Evolutionary conservation across 2,888 invertebrate species (phyloP).

Genomic region (Pachydiplax longipennis): DNA sequence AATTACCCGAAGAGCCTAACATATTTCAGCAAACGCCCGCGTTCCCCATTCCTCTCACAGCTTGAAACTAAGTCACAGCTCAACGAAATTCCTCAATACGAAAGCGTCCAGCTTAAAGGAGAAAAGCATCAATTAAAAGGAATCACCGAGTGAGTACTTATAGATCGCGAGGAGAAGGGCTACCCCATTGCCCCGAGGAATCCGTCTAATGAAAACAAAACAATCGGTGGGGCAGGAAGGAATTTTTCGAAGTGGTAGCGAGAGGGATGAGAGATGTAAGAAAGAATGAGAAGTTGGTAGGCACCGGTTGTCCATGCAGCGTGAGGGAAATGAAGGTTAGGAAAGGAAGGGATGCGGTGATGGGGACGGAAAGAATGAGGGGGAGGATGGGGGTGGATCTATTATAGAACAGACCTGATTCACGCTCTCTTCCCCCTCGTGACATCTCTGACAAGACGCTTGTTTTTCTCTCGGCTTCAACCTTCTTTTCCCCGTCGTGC

Average conservation of each 20-base stretch:
- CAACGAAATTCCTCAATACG: neutral
- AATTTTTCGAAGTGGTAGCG: neutral
- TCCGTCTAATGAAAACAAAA: conserved; percentile 28
- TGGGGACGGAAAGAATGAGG: conserved; percentile 6
- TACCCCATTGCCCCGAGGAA: conserved; percentile 3
- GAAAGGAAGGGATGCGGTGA: neutral
- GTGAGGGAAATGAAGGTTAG: conserved; percentile 22
- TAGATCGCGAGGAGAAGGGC: neutral
- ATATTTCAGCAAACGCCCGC: too few relatives aligned
- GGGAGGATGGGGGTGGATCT: conserved; percentile 39
- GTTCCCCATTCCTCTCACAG: neutral
- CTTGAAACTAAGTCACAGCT: neutral
- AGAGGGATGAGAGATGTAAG: neutral
- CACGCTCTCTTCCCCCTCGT: neutral
- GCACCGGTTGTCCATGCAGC: conserved; percentile 3
- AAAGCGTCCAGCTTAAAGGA: neutral
- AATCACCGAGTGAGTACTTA: neutral
- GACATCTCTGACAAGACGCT: conserved; percentile 10
- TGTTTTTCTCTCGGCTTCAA: neutral
- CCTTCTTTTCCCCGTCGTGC: neutral
- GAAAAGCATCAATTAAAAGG: neutral
- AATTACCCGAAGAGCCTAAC: too few relatives aligned
- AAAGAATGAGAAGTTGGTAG: conserved; percentile 31
- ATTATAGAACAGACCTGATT: conserved; percentile 24
- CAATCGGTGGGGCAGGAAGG: neutral